A percentile compares a stretch with the other conserved stretches of the same genome.
Conservation (phyloP, 2,113 vertebrate genomes). For the Lasiurus cinereus region DNA sequence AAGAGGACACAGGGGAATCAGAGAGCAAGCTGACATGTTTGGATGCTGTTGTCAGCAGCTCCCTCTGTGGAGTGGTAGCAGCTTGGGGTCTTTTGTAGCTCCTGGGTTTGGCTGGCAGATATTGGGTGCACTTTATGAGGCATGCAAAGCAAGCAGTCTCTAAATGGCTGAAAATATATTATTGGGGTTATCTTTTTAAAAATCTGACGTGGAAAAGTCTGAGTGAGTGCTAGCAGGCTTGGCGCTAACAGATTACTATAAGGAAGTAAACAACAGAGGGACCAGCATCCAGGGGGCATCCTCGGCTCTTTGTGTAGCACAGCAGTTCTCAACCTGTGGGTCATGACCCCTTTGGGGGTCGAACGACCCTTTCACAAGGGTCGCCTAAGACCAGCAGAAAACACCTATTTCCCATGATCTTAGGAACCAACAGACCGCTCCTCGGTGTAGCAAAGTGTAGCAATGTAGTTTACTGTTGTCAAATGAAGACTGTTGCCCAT, state of each 20-base stretch:
- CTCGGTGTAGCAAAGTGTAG: no score
- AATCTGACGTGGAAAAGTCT: conserved; percentile 22
- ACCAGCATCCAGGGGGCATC: background rate
- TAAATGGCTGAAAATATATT: background rate
- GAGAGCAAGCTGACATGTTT: background rate
- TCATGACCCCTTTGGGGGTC: no score
- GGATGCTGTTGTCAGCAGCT: background rate
- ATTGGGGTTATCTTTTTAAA: background rate
- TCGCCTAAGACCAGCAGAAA: no score
- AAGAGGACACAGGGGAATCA: background rate
- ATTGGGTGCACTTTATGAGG: background rate
- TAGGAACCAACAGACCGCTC: no score
- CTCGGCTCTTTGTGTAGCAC: background rate
- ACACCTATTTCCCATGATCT: no score
- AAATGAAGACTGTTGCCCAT: no score
- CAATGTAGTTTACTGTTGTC: no score
- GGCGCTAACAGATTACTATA: background rate
- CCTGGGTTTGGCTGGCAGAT: background rate
- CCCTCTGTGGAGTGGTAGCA: background rate
- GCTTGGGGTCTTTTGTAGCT: background rate
- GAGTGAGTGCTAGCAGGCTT: background rate
- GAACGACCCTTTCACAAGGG: no score
- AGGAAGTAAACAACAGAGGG: background rate
- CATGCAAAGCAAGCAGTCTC: background rate
- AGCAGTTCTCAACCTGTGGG: no score